phyloP scores from a whole-genome alignment of 2,888 invertebrate species.

The Campoletis raptor region DNA sequence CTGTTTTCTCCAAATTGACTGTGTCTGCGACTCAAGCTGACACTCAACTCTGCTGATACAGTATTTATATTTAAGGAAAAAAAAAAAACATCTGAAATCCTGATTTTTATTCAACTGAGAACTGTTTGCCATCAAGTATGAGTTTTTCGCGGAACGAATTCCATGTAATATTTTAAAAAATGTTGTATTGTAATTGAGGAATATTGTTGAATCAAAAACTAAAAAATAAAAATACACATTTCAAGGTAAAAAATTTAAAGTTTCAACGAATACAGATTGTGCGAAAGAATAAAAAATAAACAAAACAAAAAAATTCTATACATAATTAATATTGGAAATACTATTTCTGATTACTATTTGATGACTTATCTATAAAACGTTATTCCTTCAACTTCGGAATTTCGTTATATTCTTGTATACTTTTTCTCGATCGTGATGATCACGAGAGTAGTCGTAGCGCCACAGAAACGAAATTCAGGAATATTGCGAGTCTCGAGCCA shows the following conservation, averaged over 20 bases:
- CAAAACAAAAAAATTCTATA: neutral
- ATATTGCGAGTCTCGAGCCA: slow-evolving; percentile 1
- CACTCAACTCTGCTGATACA: neutral
- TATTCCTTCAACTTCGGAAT: neutral
- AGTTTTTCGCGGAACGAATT: neutral
- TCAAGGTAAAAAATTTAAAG: neutral
- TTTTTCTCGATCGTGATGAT: neutral
- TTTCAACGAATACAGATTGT: neutral
- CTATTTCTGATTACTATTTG: neutral
- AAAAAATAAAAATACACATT: neutral
- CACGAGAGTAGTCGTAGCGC: slow-evolving; percentile 1
- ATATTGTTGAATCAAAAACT: neutral
- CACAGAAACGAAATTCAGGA: neutral
- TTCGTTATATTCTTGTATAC: slow-evolving; percentile 1
- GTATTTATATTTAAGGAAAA: neutral
- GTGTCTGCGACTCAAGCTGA: neutral
- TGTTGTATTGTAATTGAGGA: neutral
- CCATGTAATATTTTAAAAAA: neutral
- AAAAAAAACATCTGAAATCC: neutral
- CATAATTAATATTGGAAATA: neutral
- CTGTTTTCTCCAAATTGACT: neutral
- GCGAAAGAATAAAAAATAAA: neutral
- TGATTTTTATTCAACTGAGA: neutral
- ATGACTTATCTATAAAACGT: neutral
- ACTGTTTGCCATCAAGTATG: neutral